phyloP scores from a whole-genome alignment of 2,113 vertebrate genomes.

The Microtus richardsoni region DNA sequence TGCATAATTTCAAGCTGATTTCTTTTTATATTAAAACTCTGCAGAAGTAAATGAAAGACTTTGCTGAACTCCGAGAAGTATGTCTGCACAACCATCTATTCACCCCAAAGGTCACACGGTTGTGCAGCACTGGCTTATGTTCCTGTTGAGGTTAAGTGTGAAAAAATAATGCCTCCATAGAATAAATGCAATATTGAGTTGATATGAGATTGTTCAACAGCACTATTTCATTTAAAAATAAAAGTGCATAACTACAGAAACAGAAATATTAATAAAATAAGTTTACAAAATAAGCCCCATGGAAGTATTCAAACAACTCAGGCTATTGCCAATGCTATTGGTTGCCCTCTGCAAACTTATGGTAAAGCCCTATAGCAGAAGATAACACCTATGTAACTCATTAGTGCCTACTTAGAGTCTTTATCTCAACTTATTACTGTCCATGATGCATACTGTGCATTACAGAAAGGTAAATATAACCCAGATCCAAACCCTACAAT shows the following conservation, averaged over 20 bases:
- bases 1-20: constrained; percentile 70
- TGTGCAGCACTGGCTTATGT: constrained; percentile 62
- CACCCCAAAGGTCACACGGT: constrained; percentile 35
- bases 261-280: neutral
- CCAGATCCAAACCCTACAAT: neutral
- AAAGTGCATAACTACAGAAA: neutral
- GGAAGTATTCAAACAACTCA: neutral
- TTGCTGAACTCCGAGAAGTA: constrained; percentile 50
- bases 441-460: neutral
- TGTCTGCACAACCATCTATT: constrained; percentile 45
- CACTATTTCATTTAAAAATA: neutral
- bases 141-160: constrained; percentile 39
- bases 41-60: constrained; percentile 61
- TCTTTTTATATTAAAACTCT: constrained; percentile 69
- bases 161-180: constrained; percentile 33
- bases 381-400: neutral
- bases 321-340: neutral
- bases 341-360: neutral
- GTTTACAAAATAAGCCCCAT: neutral
- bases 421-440: neutral
- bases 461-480: neutral
- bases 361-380: neutral
- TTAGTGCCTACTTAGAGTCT: neutral
- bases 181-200: neutral
- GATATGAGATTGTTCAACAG: neutral